Conservation (phyloP, 2,113 vertebrate species). For the Zosterops japonicus region DNA sequence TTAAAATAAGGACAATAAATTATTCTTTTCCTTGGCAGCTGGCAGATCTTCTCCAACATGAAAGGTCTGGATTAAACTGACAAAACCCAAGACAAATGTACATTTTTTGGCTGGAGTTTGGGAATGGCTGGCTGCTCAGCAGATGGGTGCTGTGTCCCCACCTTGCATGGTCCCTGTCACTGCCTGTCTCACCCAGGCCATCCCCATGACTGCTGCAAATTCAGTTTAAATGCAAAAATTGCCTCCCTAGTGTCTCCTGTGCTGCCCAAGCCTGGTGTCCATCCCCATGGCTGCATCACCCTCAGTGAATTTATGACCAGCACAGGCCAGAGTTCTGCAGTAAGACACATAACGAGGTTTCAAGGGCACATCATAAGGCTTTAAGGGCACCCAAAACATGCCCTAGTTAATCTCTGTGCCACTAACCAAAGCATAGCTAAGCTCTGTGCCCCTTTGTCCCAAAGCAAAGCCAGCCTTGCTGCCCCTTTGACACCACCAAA, state of each 20-base stretch:
- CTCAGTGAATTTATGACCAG: rapidly evolving
- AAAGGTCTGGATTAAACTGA: slow-evolving; percentile 23
- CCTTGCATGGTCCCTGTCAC: background rate
- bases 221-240: background rate
- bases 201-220: background rate
- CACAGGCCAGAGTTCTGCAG: background rate
- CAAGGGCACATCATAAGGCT: background rate
- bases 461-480: background rate
- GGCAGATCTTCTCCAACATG: slow-evolving; percentile 13
- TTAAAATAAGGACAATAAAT: slow-evolving; percentile 55
- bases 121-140: background rate
- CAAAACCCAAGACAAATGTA: background rate
- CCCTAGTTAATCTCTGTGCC: background rate
- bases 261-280: background rate
- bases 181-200: background rate
- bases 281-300: background rate
- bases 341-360: background rate
- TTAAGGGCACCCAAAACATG: background rate
- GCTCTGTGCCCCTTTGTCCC: background rate
- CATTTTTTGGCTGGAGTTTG: background rate
- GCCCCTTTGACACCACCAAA: background rate
- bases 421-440: background rate
- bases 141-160: background rate
- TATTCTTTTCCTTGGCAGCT: slow-evolving; percentile 39
- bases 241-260: background rate